Evolutionary conservation across 2,888 invertebrate species (phyloP).

Genomic region (Vesta saturnalis): DNA sequence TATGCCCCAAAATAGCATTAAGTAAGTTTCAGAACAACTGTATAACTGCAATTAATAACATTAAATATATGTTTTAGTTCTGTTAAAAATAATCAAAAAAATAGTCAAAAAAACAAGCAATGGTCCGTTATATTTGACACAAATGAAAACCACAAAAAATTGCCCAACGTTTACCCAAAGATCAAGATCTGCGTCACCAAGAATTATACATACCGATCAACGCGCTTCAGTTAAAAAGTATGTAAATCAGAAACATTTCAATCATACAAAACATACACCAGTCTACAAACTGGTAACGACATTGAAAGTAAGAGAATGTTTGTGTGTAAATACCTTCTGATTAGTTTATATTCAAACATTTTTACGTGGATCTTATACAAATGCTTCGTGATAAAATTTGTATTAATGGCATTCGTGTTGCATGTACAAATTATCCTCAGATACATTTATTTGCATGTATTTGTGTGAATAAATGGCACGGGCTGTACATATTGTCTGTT

Average conservation of each 20-base stretch:
- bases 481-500: too few relatives aligned
- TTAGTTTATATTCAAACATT: not conserved
- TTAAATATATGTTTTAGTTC: not conserved
- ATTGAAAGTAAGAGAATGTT: not conserved
- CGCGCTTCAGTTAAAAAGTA: conserved; percentile 1
- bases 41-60: not conserved
- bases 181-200: conserved; percentile 25
- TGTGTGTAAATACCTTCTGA: not conserved
- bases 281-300: not conserved
- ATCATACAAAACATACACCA: not conserved
- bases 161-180: not conserved
- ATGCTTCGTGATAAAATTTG: too few relatives aligned
- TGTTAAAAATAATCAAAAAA: not conserved
- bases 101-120: not conserved
- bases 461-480: too few relatives aligned
- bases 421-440: too few relatives aligned
- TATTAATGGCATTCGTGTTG: too few relatives aligned
- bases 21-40: not conserved
- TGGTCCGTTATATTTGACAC: not conserved
- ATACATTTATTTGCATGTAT: too few relatives aligned
- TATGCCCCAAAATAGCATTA: not conserved
- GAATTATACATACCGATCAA: not conserved
- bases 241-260: not conserved
- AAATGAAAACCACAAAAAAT: not conserved
- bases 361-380: too few relatives aligned